Evolutionary conservation across 2,797 vertebrate species (phyloP), one percentile per base, ranked within the genome.

Genomic region (Bucorvus abyssinicus): DNA sequence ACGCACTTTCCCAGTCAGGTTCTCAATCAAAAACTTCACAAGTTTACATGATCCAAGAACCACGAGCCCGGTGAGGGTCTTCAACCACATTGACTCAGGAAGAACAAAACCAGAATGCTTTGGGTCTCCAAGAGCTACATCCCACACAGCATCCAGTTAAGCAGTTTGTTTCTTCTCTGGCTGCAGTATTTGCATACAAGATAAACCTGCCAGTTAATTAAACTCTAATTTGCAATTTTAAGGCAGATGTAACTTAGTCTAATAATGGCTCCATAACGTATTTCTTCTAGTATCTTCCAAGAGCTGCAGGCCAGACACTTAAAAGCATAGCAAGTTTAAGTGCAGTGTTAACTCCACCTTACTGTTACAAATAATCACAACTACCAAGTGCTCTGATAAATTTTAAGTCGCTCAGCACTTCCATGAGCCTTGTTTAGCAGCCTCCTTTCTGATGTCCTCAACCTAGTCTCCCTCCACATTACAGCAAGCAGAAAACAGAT

Each of bases 401-500:
- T 77, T 87, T 87, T 61, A 90, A 89, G 57, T 68, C 83, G 82
- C 78, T 89, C 42, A 14, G 68, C 60, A 80, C 68, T 83, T 93
- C 14, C 57, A 65, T 0, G 1, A 76, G n/a, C 44, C 69, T 90
- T 82, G 67, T 90, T 91, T 85, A 78, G 57, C 44, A 86, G 38
- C 36, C 34, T 73, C 88, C 79, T 68, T 88, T 75, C 70, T 84
- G 90, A 87, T 45, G 29, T 32, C 59, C 81, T 84, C 59, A 49
- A 24, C 73, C 67, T 73, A 50, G 26, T 49, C 73, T 90, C 60
- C 69, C 40, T 57, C 38, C 27, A 45, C 63, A 63, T 12, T 80
- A 76, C 91, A 74, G 73, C 86, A 92, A 90, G 75, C 50, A 79
- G 68, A 84, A 90, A 94, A 83, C 24, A 65, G 74, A 96, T 87